Conservation (phyloP, 1,140 invertebrate species). For the Macrosteles quadrilineatus region DNA sequence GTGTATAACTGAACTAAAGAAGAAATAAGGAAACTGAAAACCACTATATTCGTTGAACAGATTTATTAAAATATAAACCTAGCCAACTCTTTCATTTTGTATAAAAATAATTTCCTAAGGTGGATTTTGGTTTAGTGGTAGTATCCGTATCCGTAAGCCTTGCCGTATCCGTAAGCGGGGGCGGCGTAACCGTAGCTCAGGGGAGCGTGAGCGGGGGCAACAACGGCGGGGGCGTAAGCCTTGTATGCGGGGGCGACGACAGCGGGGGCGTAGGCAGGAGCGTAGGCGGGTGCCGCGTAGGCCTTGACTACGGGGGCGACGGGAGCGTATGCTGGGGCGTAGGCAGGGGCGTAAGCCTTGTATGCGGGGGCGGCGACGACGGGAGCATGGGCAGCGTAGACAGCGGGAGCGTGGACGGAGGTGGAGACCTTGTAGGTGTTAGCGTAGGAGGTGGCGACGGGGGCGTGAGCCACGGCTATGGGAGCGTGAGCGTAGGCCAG, state of each 20-base stretch:
- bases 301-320: slow-evolving; percentile 27
- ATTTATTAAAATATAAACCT: slow-evolving; percentile 24
- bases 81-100: neutral
- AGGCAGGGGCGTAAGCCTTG: slow-evolving; percentile 43
- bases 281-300: slow-evolving; percentile 20
- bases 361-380: slow-evolving; percentile 41
- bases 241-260: slow-evolving; percentile 39
- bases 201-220: slow-evolving; percentile 17
- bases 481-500: slow-evolving; percentile 35
- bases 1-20: no score
- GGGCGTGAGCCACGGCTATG: slow-evolving; percentile 17
- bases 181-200: slow-evolving; percentile 23
- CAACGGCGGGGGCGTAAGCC: slow-evolving; percentile 30
- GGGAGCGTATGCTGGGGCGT: slow-evolving; percentile 32
- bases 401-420: slow-evolving; percentile 38
- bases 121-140: neutral
- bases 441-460: slow-evolving; percentile 34
- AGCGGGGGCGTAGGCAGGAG: neutral
- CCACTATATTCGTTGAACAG: neutral
- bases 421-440: slow-evolving; percentile 40
- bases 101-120: neutral
- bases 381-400: slow-evolving; percentile 44
- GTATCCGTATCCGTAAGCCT: neutral
- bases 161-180: slow-evolving; percentile 8
- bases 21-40: neutral